Evolutionary conservation across 1,140 invertebrate species (phyloP).

Genomic region (Melipona quadrifasciata): DNA sequence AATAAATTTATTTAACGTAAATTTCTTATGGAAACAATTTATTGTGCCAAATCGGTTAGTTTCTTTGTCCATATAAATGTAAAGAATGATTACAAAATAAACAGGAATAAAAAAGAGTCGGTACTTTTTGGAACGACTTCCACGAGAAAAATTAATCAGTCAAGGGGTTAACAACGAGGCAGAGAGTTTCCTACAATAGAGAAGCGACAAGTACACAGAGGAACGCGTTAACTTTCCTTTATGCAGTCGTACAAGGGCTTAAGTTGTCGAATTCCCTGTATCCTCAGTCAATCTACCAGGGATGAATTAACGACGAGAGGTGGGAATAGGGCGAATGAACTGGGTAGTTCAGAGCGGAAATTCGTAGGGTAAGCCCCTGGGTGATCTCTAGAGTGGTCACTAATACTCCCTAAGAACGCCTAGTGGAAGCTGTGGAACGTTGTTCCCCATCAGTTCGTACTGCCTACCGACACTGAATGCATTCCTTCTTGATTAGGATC

Average conservation of each 20-base stretch:
- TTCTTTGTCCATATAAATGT: no score
- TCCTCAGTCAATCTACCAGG: constrained; percentile 66
- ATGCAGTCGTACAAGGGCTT: constrained; percentile 59
- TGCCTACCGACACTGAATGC: constrained; percentile 73
- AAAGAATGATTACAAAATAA: no score
- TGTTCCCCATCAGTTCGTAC: constrained; percentile 67
- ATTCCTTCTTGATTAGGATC: constrained; percentile 78
- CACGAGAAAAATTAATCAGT: no score
- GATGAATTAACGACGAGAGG: constrained; percentile 67
- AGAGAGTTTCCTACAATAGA: background rate
- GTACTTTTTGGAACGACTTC: no score
- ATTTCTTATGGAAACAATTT: no score
- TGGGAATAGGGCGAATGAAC: constrained; percentile 63
- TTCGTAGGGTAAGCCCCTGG: constrained; percentile 73
- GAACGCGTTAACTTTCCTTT: constrained; percentile 49
- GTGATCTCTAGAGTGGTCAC: constrained; percentile 79
- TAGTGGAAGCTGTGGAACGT: constrained; percentile 73
- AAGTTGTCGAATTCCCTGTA: constrained; percentile 68
- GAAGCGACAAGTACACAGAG: background rate
- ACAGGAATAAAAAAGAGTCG: no score
- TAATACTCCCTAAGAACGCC: constrained; percentile 79
- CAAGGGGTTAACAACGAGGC: background rate
- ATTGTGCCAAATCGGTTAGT: no score
- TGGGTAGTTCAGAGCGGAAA: constrained; percentile 67
- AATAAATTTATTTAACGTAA: no score